Evolutionary conservation across 1,140 invertebrate species (phyloP).

Genomic region (Melipona quadrifasciata): DNA sequence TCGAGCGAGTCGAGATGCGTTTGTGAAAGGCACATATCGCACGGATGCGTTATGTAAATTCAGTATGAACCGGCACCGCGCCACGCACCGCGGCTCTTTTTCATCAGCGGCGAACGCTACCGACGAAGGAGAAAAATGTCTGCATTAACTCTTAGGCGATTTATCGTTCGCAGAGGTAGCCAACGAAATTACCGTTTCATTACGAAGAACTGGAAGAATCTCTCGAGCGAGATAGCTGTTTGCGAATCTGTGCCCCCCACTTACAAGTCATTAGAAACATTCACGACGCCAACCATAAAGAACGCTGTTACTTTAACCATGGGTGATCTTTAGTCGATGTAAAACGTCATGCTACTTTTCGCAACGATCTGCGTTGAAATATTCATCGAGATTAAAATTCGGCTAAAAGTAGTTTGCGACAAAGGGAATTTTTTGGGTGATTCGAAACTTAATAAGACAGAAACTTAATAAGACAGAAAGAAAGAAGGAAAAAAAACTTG

Average conservation of each 20-base stretch:
- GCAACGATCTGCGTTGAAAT: not conserved
- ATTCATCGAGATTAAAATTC: not conserved
- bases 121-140: slow-evolving; percentile 37
- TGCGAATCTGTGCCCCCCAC: slow-evolving; percentile 13
- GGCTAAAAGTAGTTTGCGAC: not conserved
- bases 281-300: slow-evolving; percentile 4
- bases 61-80: slow-evolving; percentile 25
- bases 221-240: slow-evolving; percentile 19
- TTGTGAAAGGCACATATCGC: not conserved
- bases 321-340: slow-evolving; percentile 21
- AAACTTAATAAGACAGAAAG: too few species aligned
- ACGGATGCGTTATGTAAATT: slow-evolving; percentile 42
- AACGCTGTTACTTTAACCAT: not conserved
- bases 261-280: slow-evolving; percentile 53
- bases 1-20: slow-evolving; percentile 25
- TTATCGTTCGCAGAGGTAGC: slow-evolving; percentile 21
- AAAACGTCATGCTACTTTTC: slow-evolving; percentile 8
- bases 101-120: not conserved
- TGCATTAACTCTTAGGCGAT: slow-evolving; percentile 41
- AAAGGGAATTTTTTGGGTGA: not conserved
- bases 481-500: too few species aligned
- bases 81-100: slow-evolving; percentile 1
- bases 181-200: slow-evolving; percentile 40
- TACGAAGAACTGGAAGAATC: slow-evolving; percentile 28
- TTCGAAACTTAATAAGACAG: not conserved